Base-by-base conservation (phyloP, 2,113 vertebrate species). In the Halcyon malimbica region DNA sequence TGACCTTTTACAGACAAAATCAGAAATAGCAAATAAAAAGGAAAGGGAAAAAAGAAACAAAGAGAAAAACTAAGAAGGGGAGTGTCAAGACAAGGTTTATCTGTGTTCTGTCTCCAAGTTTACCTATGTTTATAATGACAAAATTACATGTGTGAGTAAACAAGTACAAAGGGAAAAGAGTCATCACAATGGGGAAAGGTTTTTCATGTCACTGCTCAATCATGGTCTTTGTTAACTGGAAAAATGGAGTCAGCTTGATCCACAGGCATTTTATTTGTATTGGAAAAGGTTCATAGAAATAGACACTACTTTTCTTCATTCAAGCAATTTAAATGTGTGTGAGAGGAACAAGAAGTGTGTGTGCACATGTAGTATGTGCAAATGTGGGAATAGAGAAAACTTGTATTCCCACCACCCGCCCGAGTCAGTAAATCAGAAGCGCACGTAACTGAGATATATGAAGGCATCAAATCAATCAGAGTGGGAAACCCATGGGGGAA, bases 101-200 rank as follows among this genome's bases (percentile, higher is more conserved):
- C 33, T 73, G 5, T 70, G 6, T 51, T 89, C 41, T 89, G 35
- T 91, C 75, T 93, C 69, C 26, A 19, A 3, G 15, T 94, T 92
- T 87, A 81, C 69, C 44, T 92, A 5, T 76, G 57, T 88, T 90
- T 89, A n/a, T 39, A 89, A 90, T 42, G 37, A 71, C 39, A 78
- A 89, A 91, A 89, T 89, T 75, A 87, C n/a, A 39, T 16, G 9
- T 3, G 16, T 50, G 60, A 53, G 67, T 86, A 80, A 90, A 89
- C 31, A 88, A 92, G 41, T 53, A 59, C 57, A 89, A 77, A 68
- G 42, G 37, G 73, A 87, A 14, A 89, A 89, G 60, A 82, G 46
- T 90, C 1, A 1, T 68, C 76, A 64, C 39, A 56, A 41, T 44
- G 44, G 37, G 50, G 75, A 95, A 81, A 77, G 2, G 1, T 46